Evolutionary conservation across 2,888 invertebrate species (phyloP).

Genomic region (Limnephilus lunatus): DNA sequence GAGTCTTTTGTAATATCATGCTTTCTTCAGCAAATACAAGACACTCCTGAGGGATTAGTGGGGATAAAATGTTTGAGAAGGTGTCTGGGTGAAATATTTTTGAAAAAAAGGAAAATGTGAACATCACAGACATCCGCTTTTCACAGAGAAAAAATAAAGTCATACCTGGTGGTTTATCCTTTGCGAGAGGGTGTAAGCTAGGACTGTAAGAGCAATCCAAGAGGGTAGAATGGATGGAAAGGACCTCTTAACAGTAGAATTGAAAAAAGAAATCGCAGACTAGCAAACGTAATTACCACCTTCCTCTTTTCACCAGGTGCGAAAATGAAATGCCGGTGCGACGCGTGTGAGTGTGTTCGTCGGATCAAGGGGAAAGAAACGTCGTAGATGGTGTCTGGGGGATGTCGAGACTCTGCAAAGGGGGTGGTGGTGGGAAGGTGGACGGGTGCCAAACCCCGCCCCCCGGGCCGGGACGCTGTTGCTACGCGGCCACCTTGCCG

Average conservation of each 20-base stretch:
- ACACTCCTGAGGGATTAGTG: background rate
- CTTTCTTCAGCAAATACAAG: background rate
- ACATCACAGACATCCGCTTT: background rate
- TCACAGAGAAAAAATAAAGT: background rate
- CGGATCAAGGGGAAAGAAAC: background rate
- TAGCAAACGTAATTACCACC: background rate
- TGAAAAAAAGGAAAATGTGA: background rate
- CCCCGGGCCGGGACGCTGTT: constrained; percentile 54
- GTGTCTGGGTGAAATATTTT: background rate
- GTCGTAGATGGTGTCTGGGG: constrained; percentile 40
- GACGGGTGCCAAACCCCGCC: constrained; percentile 38
- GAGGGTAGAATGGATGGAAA: background rate
- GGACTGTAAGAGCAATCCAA: background rate
- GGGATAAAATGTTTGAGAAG: background rate
- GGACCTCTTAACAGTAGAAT: background rate
- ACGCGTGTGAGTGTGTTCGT: background rate
- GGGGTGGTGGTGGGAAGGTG: constrained; percentile 38
- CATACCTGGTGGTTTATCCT: constrained; percentile 15
- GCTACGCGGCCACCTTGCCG: constrained; percentile 60
- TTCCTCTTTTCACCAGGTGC: background rate
- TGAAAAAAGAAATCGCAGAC: background rate
- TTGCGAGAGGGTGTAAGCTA: constrained; percentile 6
- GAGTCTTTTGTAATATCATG: background rate
- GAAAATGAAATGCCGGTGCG: background rate
- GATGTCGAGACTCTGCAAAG: constrained; percentile 38